A percentile compares a stretch with the other conserved stretches of the same genome.
Evolutionary conservation across 23 tunicate genomes (phyloP).

Genomic region (Aplidium turbinatum): DNA sequence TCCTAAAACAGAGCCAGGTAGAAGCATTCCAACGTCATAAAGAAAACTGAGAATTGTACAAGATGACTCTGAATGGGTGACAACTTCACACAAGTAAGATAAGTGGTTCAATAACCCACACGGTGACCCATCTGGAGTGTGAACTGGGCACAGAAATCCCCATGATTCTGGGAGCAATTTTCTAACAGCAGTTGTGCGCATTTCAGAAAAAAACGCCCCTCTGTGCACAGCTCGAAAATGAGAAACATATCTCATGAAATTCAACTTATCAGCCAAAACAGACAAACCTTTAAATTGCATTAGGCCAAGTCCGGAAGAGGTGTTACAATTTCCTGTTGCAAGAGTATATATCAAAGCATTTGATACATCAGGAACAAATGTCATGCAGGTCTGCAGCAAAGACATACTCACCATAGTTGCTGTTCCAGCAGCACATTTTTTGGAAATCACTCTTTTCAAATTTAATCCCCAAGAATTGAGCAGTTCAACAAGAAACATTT

Average conservation of each 20-base stretch:
- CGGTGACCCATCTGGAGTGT: slow-evolving; percentile 96
- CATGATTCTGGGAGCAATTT: slow-evolving; percentile 82
- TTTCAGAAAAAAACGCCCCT: slow-evolving; percentile 77
- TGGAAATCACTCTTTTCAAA: slow-evolving; percentile 27
- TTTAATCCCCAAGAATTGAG: slow-evolving; percentile 55
- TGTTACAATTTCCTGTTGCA: slow-evolving; percentile 78
- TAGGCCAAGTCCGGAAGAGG: slow-evolving; percentile 69
- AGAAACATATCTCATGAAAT: slow-evolving; percentile 69
- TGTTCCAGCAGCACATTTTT: slow-evolving; percentile 2
- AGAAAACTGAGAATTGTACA: slow-evolving; percentile 37
- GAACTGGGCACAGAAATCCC: slow-evolving; percentile 97
- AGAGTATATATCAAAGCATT: slow-evolving; percentile 49
- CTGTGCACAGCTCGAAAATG: slow-evolving; percentile 88
- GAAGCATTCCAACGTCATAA: slow-evolving; percentile 58
- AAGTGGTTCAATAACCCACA: slow-evolving; percentile 91
- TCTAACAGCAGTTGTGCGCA: slow-evolving; percentile 79
- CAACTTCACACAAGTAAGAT: slow-evolving; percentile 81
- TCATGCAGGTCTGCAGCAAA: slow-evolving; percentile 37
- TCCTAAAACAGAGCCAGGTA: slow-evolving; percentile 29
- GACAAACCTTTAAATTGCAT: slow-evolving; percentile 76
- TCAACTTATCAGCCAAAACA: slow-evolving; percentile 80
- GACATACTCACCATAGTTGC: neutral
- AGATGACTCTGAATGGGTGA: slow-evolving; percentile 44
- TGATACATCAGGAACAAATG: slow-evolving; percentile 47
- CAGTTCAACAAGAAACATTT: slow-evolving; percentile 67